phyloP scores from a whole-genome alignment of 2,888 invertebrate species.

The Teleiodes luculella region DNA sequence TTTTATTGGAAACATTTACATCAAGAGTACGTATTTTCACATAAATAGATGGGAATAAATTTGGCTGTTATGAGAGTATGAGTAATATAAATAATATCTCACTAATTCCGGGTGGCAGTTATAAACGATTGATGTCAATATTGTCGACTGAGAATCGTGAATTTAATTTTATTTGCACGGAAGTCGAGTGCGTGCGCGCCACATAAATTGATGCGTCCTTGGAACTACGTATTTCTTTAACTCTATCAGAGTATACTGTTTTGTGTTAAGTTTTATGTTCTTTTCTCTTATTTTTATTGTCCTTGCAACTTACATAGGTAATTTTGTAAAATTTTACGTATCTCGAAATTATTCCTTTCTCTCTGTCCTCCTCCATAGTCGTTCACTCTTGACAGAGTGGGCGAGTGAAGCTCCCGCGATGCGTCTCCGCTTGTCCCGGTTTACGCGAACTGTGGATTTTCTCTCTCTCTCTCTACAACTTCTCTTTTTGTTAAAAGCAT shows the following conservation, averaged over 20 bases:
- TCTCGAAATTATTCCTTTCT: no score
- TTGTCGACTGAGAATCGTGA: conserved; percentile 13
- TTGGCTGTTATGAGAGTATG: background rate
- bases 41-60: conserved; percentile 1
- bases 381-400: no score
- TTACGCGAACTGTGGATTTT: no score
- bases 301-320: no score
- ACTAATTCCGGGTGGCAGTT: conserved; percentile 14
- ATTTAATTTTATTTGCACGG: conserved; percentile 19
- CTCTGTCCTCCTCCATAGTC: no score
- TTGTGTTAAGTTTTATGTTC: background rate
- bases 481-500: no score
- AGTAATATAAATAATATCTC: conserved; percentile 1
- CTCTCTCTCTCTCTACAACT: no score
- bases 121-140: conserved; percentile 26
- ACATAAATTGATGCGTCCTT: conserved; percentile 19
- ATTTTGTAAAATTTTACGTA: no score
- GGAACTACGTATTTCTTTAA: conserved; percentile 1
- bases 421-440: no score
- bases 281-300: no score
- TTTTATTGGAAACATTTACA: background rate
- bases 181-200: conserved; percentile 29
- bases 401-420: no score
- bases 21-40: background rate
- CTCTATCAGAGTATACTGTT: conserved; percentile 12